Base-by-base conservation (phyloP, 2,797 vertebrate species). In the Cottoperca gobio region DNA sequence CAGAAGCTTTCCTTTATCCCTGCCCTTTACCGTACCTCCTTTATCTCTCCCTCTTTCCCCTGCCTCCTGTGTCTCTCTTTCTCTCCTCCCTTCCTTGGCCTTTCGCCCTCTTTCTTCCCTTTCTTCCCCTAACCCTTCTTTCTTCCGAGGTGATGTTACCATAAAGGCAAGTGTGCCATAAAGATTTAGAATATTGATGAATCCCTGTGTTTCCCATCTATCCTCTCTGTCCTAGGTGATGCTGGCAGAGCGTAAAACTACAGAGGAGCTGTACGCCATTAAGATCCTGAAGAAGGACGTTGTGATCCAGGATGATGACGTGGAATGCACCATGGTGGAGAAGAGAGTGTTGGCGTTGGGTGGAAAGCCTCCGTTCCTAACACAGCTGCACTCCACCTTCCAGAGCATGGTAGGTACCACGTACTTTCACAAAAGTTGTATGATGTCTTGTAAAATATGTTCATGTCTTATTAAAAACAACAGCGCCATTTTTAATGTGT, bases 211-310 rank as follows among this genome's bases (percentile, higher is more conserved):
- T 67, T 58, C 39, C 39, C 73, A 21, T 55, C 28, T 71, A 17
- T 48, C 28, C 50, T 19, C 14, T 42, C 46, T 43, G 5, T 53
- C 17, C 35, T 45, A 99, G 98, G 98, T 99, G 89, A 99, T 99
- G 97, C 93, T 99, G 50, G 97, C 97, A 0, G 98, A 99, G 81
- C 95, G 96, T 66, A 99, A 98, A 89, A 97, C 95, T 67, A 96
- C 96, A 0, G 98, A 99, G 0, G 98, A 99, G 52, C 95, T 99
- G 66, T 99, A 97, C 0, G 97, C 97, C 0, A 93, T 99, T 39
- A 99, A 99, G 95, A 97, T 99, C 91, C 94, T 99, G 77, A 99
- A 99, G 94, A 99, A 99, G 90, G 98, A 99, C 0, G 97, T 99
- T 0, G 97, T 99, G 42, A 99, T 99, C 88, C 98, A 99, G 83